phyloP scores from a whole-genome alignment of 2,888 invertebrate species.

The Harpalus rubripes region DNA sequence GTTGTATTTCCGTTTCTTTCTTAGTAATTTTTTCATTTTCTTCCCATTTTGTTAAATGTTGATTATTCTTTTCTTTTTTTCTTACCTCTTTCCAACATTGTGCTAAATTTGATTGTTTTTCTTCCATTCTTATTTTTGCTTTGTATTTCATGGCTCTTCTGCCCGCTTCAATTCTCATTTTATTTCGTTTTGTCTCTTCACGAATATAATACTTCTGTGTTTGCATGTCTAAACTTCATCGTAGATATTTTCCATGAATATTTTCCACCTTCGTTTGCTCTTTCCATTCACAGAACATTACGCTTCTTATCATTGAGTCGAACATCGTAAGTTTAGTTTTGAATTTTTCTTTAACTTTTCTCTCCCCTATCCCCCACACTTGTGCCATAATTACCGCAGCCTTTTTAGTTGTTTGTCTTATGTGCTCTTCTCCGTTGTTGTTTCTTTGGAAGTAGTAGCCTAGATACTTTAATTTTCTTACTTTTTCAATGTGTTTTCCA shows the following conservation, averaged over 20 bases:
- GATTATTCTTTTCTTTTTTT: slow-evolving; percentile 9
- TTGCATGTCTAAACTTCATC: slow-evolving; percentile 12
- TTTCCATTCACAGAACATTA: no score
- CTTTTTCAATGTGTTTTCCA: no score
- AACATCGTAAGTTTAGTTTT: no score
- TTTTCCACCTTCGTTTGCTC: background rate
- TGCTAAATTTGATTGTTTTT: background rate
- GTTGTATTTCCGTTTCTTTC: no score
- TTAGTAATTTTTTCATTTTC: background rate
- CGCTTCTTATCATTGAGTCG: background rate
- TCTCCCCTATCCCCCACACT: no score
- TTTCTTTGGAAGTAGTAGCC: no score
- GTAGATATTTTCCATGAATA: background rate
- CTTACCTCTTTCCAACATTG: slow-evolving; percentile 20
- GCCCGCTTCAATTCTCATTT: slow-evolving; percentile 24
- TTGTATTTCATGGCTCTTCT: slow-evolving; percentile 17
- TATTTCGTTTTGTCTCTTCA: slow-evolving; percentile 17
- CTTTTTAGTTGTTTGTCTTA: no score
- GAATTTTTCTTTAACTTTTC: no score
- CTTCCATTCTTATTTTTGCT: background rate
- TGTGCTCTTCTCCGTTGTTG: no score
- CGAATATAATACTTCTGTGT: slow-evolving; percentile 14
- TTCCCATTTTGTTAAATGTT: slow-evolving; percentile 24
- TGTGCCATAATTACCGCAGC: no score
- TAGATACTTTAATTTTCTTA: no score